Conservation (phyloP, 64 coral and sea anemone species). For the Catalaphyllia jardinei region DNA sequence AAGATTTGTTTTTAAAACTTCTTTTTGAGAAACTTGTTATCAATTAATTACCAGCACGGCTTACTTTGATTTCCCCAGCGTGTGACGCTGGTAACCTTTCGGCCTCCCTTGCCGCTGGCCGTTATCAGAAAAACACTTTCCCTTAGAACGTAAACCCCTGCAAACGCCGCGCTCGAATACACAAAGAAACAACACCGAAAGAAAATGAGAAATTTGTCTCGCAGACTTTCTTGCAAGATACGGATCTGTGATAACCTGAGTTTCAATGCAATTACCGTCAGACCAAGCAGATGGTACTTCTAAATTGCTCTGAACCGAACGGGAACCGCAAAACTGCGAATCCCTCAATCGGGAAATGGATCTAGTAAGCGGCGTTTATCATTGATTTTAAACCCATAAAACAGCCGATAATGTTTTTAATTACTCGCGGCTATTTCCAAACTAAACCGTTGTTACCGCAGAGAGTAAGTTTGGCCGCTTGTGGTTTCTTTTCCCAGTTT, state of each 20-base stretch:
- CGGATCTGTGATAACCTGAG: neutral
- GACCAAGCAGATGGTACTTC: neutral
- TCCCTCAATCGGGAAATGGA: too few relatives aligned
- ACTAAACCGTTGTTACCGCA: neutral
- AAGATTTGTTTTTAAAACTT: neutral
- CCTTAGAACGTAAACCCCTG: neutral
- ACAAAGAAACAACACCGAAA: neutral
- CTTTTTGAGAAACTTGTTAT: neutral
- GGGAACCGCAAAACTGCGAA: neutral
- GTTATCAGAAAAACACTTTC: neutral
- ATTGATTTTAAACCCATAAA: neutral
- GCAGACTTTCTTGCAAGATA: neutral
- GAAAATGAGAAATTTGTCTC: neutral
- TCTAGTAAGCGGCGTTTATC: too few relatives aligned
- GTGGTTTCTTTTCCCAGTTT: neutral
- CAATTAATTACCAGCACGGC: neutral
- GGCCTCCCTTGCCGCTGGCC: neutral
- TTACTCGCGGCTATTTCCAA: neutral
- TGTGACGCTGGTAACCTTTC: neutral
- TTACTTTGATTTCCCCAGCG: neutral
- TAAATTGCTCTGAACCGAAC: neutral
- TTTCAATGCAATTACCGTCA: neutral
- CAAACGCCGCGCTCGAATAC: neutral
- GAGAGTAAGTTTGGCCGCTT: neutral
- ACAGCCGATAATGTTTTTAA: neutral